phyloP scores from a whole-genome alignment of 1,140 invertebrate species.

The Portunus trituberculatus region DNA sequence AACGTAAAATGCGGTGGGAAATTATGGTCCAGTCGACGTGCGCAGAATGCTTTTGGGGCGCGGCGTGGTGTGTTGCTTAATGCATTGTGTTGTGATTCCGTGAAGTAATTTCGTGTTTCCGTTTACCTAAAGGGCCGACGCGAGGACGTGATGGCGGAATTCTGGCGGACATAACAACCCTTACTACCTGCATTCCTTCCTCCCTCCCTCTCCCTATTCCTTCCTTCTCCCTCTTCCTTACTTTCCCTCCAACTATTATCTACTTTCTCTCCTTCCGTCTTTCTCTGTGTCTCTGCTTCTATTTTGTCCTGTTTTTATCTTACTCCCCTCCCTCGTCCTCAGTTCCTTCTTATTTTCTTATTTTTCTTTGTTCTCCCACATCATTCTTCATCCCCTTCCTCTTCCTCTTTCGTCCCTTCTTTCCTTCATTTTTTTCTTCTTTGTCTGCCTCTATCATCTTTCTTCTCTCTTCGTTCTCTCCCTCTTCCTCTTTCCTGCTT shows the following conservation, averaged over 20 bases:
- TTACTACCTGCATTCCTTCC: neutral
- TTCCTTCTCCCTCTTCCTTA: neutral
- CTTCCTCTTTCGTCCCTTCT: neutral
- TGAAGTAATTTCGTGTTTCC: neutral
- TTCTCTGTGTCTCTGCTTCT: neutral
- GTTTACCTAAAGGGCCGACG: neutral
- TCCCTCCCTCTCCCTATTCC: no score
- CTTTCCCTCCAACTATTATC: neutral
- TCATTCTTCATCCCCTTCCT: neutral
- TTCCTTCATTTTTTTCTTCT: neutral
- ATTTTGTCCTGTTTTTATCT: neutral
- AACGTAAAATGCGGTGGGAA: no score
- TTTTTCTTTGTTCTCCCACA: neutral
- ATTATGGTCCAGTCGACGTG: no score
- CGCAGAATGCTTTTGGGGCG: no score
- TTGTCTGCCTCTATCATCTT: neutral
- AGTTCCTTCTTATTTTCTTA: neutral
- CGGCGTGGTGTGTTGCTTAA: no score
- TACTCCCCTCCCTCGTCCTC: neutral
- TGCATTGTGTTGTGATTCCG: neutral
- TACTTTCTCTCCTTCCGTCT: conserved; percentile 29
- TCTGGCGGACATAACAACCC: neutral
- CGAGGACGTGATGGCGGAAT: neutral
- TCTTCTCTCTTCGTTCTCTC: neutral
- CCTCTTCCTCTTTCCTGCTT: neutral